Evolutionary conservation across 2,113 vertebrate genomes (phyloP), one percentile per base, ranked within the genome.

Genomic region (Cromileptes altivelis): DNA sequence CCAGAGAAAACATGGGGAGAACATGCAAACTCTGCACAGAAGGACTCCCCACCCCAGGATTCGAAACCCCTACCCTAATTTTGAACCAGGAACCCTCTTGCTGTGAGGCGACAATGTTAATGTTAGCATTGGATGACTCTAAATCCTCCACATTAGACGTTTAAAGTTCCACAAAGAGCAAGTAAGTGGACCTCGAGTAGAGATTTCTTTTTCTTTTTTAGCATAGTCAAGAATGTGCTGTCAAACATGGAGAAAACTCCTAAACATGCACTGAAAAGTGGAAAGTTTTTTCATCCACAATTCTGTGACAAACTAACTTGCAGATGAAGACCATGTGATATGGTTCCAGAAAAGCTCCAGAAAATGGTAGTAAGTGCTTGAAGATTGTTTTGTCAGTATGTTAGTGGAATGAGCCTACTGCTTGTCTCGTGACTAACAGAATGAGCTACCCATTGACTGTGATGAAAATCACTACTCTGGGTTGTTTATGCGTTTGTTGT

Each of bases 401-500:
- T 70, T 18, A 19, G 30, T 62, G 49, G 30, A 40, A 62, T 18
- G 27, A 71, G 33, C 23, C 49, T 30, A 45, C 52, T 71, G 75
- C 58, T 61, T 58, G 27, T 47, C 45, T 77, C 15, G 6, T 45
- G 47, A 62, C 63, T 17, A 14, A 60, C 5, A 55, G 4, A n/a
- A 30, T 23, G 6, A 57, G 15, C 53, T 63, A 56, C 6, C 23
- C 19, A 8, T 19, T 56, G 9, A 52, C 47, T 65, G n/a, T 27
- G 58, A 58, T 53, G 42, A 65, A 76, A 78, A 73, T 63, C 14
- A 68, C 27, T 17, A 49, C 55, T 56, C 14, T 68, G 68, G 57
- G 18, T 55, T 65, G 42, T 55, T 78, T 63, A 72, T 78, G 18
- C 37, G 56, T 75, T 71, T 76, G 30, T 70, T 64, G 13, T 27